phyloP scores from a whole-genome alignment of 2,888 invertebrate species.

The Gnatocerus cornutus region DNA sequence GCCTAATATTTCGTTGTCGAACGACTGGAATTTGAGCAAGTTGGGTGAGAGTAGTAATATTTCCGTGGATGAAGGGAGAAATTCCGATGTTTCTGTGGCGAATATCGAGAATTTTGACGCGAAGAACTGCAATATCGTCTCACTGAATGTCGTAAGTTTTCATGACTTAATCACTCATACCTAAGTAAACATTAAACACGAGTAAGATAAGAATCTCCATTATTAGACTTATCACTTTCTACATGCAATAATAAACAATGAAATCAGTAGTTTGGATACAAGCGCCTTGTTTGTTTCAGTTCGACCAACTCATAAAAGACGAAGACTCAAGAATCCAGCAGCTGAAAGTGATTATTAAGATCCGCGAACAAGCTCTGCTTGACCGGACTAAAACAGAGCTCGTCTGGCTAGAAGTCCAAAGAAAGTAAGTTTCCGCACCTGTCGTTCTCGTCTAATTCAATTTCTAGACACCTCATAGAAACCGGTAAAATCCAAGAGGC shows the following conservation, averaged over 20 bases:
- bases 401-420: conserved; percentile 79
- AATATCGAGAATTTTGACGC: conserved; percentile 18
- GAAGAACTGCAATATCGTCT: conserved; percentile 60
- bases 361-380: conserved; percentile 78
- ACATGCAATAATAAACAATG: conserved; percentile 34
- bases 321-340: conserved; percentile 80
- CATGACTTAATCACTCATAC: conserved; percentile 15
- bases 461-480: conserved; percentile 71
- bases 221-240: conserved; percentile 35
- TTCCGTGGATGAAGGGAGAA: conserved; percentile 23
- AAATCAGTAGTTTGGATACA: conserved; percentile 10
- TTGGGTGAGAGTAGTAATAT: conserved; percentile 18
- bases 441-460: background rate
- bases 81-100: conserved; percentile 21
- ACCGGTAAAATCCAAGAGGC: conserved; percentile 75
- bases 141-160: conserved; percentile 65
- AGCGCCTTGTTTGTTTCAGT: conserved; percentile 59
- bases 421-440: conserved; percentile 67
- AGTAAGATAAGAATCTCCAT: conserved; percentile 42
- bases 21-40: conserved; percentile 39
- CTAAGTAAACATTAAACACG: conserved; percentile 39
- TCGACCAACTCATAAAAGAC: conserved; percentile 79
- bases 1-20: conserved; percentile 37
- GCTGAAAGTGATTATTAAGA: conserved; percentile 77
- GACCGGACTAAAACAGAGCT: conserved; percentile 80